Evolutionary conservation across 1,140 invertebrate genomes (phyloP).

Genomic region (Hyles euphorbiae): DNA sequence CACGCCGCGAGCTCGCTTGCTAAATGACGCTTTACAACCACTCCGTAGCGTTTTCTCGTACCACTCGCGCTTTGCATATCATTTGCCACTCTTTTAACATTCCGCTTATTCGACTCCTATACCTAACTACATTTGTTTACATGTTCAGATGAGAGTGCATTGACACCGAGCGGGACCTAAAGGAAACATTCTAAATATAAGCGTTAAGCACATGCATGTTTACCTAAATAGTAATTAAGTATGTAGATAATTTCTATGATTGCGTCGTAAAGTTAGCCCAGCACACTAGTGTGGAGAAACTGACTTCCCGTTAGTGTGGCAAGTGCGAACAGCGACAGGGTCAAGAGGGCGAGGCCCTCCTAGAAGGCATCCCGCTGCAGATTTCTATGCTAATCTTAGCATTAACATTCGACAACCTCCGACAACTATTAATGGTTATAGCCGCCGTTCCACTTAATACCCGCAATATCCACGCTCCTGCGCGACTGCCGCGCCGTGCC

Average conservation of each 20-base stretch:
- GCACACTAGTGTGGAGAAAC: conserved; percentile 40
- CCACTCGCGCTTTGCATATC: too few species aligned
- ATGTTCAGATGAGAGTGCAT: too few species aligned
- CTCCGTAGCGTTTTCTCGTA: background rate
- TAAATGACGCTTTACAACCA: conserved; percentile 8
- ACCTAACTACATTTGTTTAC: background rate
- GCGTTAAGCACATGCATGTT: background rate
- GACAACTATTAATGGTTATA: conserved; percentile 68
- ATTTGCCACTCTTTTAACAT: background rate
- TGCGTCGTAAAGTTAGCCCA: conserved; percentile 27
- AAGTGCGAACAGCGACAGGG: conserved; percentile 61
- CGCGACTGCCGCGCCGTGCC: background rate
- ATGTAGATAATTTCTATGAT: conserved; percentile 30
- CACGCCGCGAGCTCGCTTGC: conserved; percentile 9
- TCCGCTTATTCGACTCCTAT: background rate
- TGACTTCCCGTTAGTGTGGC: conserved; percentile 58
- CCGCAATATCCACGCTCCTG: conserved; percentile 35
- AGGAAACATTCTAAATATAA: too few species aligned
- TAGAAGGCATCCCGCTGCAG: conserved; percentile 52
- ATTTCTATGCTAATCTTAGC: conserved; percentile 69
- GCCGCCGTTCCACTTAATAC: conserved; percentile 54
- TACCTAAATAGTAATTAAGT: conserved; percentile 23
- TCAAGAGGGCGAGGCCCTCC: conserved; percentile 61
- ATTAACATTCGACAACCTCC: conserved; percentile 53
- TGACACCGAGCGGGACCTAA: too few species aligned